Evolutionary conservation across 2,888 invertebrate genomes (phyloP), one percentile per base, ranked within the genome.

Genomic region (Oeneis ivallda): DNA sequence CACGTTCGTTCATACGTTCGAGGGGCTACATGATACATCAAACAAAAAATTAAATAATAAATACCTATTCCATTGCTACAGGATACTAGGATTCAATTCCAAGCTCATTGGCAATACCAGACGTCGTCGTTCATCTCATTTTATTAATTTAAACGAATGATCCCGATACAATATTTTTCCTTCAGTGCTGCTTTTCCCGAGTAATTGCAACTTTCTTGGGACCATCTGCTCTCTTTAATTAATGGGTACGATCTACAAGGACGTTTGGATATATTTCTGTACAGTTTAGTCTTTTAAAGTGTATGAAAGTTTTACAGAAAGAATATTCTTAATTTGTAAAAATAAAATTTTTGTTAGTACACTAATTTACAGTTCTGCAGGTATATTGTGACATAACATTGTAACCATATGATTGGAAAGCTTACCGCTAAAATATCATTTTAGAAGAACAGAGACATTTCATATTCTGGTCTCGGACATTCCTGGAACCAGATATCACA

Each of bases 191-290:
- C 67, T 72, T 68, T 66, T 67, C 54, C 58, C 62, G 65, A 70
- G 70, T 85, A 86, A 87, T 86, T 87, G 84, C 82, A 79, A 84
- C 79, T 83, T 82, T 79, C 82, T 80, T 73, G 77, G 66, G 81
- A 83, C 80, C 86, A 87, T 83, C 87, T 86, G 88, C 82, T 83
- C 80, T 82, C 77, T 81, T 83, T 87, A 87, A 87, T 88, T 87
- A 88, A 88, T 87, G 81, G 79, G 73, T 76, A 76, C 75, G 79
- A 79, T 74, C 76, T 58, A 57, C 61, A 52, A 62, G 64, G 59
- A 63, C 54, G 53, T 59, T 54, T 17, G 37, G 59, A 64, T 59
- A 53, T 59, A 64, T 45, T 56, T 49, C 63, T 63, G 49, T 37
- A 41, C 32, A 39, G 50, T 19, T 52, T n/a, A 52, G 26, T 60